phyloP scores from a whole-genome alignment of 2,888 invertebrate genomes.

The Toxonevra muliebris region DNA sequence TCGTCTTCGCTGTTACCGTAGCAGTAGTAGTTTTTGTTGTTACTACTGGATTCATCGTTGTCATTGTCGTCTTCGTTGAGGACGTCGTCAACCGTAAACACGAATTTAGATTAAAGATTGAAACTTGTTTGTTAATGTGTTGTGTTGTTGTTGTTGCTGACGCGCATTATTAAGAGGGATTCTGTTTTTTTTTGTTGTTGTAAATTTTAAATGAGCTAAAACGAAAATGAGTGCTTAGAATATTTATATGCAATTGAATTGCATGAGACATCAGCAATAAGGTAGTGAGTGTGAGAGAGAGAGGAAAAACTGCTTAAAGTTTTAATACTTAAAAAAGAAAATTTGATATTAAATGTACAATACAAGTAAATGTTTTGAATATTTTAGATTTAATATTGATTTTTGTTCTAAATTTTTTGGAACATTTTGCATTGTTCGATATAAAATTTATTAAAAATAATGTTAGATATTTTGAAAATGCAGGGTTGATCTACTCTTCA shows the following conservation, averaged over 20 bases:
- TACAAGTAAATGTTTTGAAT: too few species aligned
- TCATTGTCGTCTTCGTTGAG: conserved; percentile 9
- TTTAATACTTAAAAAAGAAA: too few species aligned
- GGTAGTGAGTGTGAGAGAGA: background rate
- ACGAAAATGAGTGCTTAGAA: conserved; percentile 46
- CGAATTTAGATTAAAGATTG: conserved; percentile 58
- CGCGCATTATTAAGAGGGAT: conserved; percentile 53
- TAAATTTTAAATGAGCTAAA: conserved; percentile 43
- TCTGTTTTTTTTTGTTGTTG: conserved; percentile 20
- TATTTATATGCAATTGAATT: conserved; percentile 42
- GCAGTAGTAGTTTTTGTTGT: conserved; percentile 14
- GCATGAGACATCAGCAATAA: conserved; percentile 15
- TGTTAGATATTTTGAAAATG: too few species aligned
- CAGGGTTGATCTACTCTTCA: too few species aligned
- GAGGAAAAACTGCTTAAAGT: too few species aligned
- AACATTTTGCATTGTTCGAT: too few species aligned
- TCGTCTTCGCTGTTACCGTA: background rate
- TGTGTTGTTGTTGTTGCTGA: conserved; percentile 51
- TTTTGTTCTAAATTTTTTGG: too few species aligned
- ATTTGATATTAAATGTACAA: too few species aligned
- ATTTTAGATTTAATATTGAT: too few species aligned
- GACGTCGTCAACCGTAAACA: conserved; percentile 41
- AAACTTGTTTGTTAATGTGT: conserved; percentile 45
- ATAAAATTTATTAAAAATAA: too few species aligned
- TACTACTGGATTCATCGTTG: background rate